Conservation (phyloP, 1,140 invertebrate genomes). For the Diorhabda carinulata region DNA sequence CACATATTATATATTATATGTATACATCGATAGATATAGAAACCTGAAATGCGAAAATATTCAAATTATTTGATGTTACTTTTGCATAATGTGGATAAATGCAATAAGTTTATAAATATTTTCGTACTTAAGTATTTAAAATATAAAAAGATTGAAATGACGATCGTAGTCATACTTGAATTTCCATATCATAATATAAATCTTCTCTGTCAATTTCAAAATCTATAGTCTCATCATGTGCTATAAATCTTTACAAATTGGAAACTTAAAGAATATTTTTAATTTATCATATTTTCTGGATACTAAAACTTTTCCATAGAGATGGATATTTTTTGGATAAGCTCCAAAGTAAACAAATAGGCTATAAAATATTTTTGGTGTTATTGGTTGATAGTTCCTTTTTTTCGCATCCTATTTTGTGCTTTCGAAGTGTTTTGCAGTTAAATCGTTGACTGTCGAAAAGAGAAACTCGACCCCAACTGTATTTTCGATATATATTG, state of each 20-base stretch:
- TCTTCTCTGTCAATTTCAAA: no score
- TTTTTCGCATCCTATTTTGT: slow-evolving; percentile 2
- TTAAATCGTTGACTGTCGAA: background rate
- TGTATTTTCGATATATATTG: background rate
- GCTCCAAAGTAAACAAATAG: background rate
- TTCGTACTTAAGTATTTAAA: no score
- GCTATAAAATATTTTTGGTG: background rate
- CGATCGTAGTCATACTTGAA: no score
- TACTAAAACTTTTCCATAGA: slow-evolving; percentile 3
- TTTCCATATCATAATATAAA: no score
- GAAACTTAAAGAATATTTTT: background rate
- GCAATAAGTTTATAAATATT: no score
- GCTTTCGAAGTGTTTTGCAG: background rate
- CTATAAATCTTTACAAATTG: background rate
- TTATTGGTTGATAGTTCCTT: background rate
- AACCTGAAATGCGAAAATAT: no score
- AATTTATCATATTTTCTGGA: background rate
- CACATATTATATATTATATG: no score
- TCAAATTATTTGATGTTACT: no score
- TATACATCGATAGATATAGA: no score
- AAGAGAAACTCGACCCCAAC: background rate
- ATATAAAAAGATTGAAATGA: no score
- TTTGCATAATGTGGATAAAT: no score
- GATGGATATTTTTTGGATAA: background rate
- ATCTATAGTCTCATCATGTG: background rate